Evolutionary conservation across 1,140 invertebrate species (phyloP).

Genomic region (Tigriopus japonicus): DNA sequence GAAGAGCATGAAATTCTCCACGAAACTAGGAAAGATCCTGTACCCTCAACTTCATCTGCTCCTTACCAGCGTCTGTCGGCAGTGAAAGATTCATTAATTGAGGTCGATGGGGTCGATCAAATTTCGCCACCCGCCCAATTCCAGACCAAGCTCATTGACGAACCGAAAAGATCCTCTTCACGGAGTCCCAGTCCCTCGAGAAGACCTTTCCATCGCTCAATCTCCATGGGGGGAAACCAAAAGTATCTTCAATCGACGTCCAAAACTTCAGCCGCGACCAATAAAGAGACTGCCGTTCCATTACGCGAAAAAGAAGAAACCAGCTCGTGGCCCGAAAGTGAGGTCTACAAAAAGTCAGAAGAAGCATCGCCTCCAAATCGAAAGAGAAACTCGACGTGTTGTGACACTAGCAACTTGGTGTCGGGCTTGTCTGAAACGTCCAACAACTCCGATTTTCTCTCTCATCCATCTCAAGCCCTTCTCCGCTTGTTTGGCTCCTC

Average conservation of each 20-base stretch:
- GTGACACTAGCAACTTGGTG: no score
- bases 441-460: conserved; percentile 31
- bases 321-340: background rate
- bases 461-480: conserved; percentile 58
- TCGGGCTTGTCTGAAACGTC: background rate
- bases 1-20: background rate
- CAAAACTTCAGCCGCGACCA: no score
- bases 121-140: no score
- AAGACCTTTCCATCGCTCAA: conserved; percentile 41
- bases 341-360: background rate
- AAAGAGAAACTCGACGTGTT: no score
- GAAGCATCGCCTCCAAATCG: background rate
- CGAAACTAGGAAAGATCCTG: conserved; percentile 22
- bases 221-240: conserved; percentile 36
- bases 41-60: conserved; percentile 17
- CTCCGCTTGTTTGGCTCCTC: conserved; percentile 39
- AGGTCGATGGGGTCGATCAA: background rate
- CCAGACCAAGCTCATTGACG: no score
- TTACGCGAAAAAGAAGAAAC: no score
- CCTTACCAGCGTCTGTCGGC: conserved; percentile 43
- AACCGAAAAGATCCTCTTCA: no score
- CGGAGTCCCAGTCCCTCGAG: conserved; percentile 21
- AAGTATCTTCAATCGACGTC: background rate
- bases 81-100: conserved; percentile 29
- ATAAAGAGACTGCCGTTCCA: no score